A percentile compares a stretch with the other conserved stretches of the same genome.
Conservation (phyloP, 2,888 invertebrate genomes). For the Drosophila kokeensis region DNA sequence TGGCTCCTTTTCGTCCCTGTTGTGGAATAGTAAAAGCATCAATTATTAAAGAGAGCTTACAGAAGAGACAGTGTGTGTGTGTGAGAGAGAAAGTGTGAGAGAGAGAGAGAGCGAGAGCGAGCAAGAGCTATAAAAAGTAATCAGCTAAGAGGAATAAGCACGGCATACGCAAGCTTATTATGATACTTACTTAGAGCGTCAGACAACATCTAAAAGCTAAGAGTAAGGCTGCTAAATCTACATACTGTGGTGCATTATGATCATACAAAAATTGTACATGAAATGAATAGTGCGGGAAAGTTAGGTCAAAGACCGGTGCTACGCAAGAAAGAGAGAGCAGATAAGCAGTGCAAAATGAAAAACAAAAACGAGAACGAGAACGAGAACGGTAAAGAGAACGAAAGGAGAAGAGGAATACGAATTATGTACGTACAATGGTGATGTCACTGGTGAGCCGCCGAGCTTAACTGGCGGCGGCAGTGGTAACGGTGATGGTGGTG, state of each 20-base stretch:
- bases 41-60: neutral
- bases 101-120: neutral
- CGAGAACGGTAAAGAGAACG: no score
- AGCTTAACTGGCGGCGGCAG: constrained; percentile 92
- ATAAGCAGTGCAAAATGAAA: constrained; percentile 1
- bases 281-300: constrained; percentile 37
- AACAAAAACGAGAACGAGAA: neutral
- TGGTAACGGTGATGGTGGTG: constrained; percentile 92
- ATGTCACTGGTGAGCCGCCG: constrained; percentile 89
- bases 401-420: constrained; percentile 4
- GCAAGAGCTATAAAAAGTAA: neutral
- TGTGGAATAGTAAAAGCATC: neutral
- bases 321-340: constrained; percentile 2
- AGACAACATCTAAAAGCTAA: constrained; percentile 27
- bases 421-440: constrained; percentile 88
- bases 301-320: neutral
- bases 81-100: no score
- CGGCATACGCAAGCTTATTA: constrained; percentile 16
- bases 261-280: constrained; percentile 12
- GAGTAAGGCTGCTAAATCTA: constrained; percentile 18
- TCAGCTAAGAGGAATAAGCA: neutral
- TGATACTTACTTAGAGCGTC: constrained; percentile 21
- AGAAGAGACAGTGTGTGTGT: no score
- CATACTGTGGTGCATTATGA: constrained; percentile 1
- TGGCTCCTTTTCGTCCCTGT: constrained; percentile 93